Conservation (phyloP, 35 echinoderm and acorn worm genomes). For the Heliocidaris erythrogramma region DNA sequence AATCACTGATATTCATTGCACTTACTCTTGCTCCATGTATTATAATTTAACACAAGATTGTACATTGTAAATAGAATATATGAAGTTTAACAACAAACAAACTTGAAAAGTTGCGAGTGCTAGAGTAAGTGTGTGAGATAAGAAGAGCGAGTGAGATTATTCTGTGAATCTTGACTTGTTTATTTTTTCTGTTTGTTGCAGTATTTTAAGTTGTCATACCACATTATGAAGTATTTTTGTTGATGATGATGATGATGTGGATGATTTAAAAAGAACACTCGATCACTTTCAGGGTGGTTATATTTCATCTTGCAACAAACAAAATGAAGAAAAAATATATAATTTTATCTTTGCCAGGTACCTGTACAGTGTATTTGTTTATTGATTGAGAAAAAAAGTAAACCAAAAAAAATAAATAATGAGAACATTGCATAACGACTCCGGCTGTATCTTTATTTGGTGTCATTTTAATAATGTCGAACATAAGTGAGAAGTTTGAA, state of each 20-base stretch:
- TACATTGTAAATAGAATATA: conserved; percentile 43
- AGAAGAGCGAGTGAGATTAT: background rate
- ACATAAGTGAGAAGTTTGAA: background rate
- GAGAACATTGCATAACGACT: conserved; percentile 10
- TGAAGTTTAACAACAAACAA: background rate
- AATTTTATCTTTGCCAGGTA: conserved; percentile 68
- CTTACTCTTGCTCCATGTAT: conserved; percentile 19
- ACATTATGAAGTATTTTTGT: conserved; percentile 32
- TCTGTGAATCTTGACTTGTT: background rate
- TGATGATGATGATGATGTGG: background rate
- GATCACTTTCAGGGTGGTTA: conserved; percentile 8
- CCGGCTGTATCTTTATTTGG: background rate
- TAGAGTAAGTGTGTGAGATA: conserved; percentile 21
- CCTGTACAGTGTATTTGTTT: conserved; percentile 63
- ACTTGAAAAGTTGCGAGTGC: conserved; percentile 25
- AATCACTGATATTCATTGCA: conserved; percentile 35
- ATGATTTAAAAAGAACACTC: conserved; percentile 3
- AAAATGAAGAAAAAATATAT: conserved; percentile 45
- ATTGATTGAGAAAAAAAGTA: conserved; percentile 55
- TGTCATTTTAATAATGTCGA: background rate
- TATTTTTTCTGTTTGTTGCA: conserved; percentile 30
- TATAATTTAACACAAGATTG: conserved; percentile 51
- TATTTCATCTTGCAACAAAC: conserved; percentile 27
- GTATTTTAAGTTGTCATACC: conserved; percentile 25
- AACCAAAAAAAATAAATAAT: conserved; percentile 55